Percentiles rank a stretch among this genome's conserved stretches.
phyloP scores from a whole-genome alignment of 1,140 invertebrate species.

The Leptestheria dahalacensis region DNA sequence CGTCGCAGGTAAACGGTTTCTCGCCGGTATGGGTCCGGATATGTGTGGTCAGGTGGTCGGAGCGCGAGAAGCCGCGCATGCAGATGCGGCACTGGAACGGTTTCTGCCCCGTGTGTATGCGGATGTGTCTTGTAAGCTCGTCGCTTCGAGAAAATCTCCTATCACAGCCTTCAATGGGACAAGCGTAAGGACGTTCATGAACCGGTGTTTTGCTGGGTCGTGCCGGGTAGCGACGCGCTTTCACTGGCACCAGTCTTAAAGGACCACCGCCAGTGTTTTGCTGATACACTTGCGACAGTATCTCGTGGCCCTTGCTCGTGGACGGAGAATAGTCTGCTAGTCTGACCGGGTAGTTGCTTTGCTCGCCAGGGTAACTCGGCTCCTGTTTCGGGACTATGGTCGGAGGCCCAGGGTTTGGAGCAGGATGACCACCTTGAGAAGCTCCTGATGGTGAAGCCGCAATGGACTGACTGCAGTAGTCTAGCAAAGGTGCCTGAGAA shows the following conservation, averaged over 20 bases:
- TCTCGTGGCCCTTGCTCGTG: constrained; percentile 87
- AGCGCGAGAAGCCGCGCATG: constrained; percentile 92
- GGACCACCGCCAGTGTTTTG: constrained; percentile 54
- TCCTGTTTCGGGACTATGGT: constrained; percentile 19
- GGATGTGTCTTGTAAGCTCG: constrained; percentile 93
- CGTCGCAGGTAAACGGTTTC: constrained; percentile 94
- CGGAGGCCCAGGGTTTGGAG: neutral
- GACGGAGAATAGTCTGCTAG: constrained; percentile 85
- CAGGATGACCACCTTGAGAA: neutral
- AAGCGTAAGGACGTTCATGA: constrained; percentile 94
- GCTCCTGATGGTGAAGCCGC: neutral
- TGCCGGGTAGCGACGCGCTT: constrained; percentile 90
- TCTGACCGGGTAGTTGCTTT: constrained; percentile 45
- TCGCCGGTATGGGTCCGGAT: constrained; percentile 89
- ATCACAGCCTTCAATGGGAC: constrained; percentile 93
- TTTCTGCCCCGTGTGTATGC: constrained; percentile 98
- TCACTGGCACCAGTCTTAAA: constrained; percentile 75
- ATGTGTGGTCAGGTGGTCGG: constrained; percentile 93
- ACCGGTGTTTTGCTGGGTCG: constrained; percentile 93
- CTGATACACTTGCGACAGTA: constrained; percentile 73
- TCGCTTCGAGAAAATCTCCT: constrained; percentile 91
- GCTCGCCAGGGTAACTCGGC: constrained; percentile 18
- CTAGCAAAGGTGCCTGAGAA: neutral
- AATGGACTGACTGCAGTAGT: neutral
- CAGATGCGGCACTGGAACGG: constrained; percentile 98